phyloP scores from a whole-genome alignment of 2,797 vertebrate genomes.

The Chloroceryle amazona region DNA sequence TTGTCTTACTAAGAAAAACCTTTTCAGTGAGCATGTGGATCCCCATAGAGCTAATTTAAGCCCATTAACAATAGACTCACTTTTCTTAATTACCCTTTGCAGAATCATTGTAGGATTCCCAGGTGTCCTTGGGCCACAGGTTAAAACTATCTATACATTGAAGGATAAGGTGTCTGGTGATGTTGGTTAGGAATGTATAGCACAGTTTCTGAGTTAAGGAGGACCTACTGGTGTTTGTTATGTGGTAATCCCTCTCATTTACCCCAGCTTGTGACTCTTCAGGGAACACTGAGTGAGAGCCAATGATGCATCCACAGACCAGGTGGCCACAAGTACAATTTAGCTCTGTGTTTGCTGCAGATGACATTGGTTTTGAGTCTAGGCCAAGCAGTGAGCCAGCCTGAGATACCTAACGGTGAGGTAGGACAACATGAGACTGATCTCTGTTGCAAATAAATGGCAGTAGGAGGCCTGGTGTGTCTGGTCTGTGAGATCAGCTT shows the following conservation, averaged over 20 bases:
- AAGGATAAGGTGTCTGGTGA: neutral
- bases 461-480: neutral
- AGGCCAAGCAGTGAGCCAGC: neutral
- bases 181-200: neutral
- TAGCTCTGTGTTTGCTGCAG: slow-evolving; percentile 7
- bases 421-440: neutral
- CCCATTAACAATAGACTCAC: slow-evolving; percentile 9
- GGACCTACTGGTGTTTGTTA: neutral
- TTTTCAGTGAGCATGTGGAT: neutral
- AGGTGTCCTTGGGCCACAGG: neutral
- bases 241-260: neutral
- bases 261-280: neutral
- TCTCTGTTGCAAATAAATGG: neutral
- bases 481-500: neutral
- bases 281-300: neutral
- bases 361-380: neutral
- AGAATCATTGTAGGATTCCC: slow-evolving; percentile 40
- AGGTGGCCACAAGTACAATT: neutral
- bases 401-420: neutral
- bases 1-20: neutral
- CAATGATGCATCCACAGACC: neutral
- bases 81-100: slow-evolving; percentile 62
- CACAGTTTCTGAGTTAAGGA: neutral
- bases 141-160: neutral
- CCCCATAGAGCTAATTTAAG: slow-evolving; percentile 39